These are phyloP conservation scores for Drosophila cracens DNA, from an alignment of 2,888 invertebrate genomes.

Conservation along the genomic window DNA sequence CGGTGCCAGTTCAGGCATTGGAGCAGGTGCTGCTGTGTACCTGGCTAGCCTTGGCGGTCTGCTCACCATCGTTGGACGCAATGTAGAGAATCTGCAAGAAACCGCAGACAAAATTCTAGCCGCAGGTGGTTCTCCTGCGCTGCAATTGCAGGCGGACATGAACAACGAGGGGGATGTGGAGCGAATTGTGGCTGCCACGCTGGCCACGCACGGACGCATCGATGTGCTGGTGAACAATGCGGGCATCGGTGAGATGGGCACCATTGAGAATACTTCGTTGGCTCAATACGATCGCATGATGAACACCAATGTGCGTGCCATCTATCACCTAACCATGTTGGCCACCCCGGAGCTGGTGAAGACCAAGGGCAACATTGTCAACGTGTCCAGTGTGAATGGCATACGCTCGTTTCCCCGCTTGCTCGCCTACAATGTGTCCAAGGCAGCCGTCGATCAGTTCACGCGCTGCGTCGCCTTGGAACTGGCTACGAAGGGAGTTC, in stretches of 20 bases:
- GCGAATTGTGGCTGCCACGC: slow-evolving; percentile 88
- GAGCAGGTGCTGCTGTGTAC: slow-evolving; percentile 89
- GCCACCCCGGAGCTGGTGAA: slow-evolving; percentile 93
- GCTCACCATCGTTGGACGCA: slow-evolving; percentile 89
- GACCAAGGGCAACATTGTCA: slow-evolving; percentile 94
- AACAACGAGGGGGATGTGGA: slow-evolving; percentile 86
- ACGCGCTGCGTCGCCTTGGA: slow-evolving; percentile 96
- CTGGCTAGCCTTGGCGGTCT: slow-evolving; percentile 88
- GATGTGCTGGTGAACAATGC: slow-evolving; percentile 95
- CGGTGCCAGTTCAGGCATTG: slow-evolving; percentile 92
- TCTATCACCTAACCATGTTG: slow-evolving; percentile 92
- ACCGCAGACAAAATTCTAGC: slow-evolving; percentile 86
- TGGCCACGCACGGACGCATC: slow-evolving; percentile 88
- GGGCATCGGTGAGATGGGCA: slow-evolving; percentile 92
- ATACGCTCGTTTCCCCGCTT: slow-evolving; percentile 94
- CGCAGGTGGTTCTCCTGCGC: slow-evolving; percentile 85
- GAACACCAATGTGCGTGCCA: slow-evolving; percentile 92
- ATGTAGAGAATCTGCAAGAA: slow-evolving; percentile 88
- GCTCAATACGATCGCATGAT: slow-evolving; percentile 95
- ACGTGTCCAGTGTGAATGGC: slow-evolving; percentile 97
- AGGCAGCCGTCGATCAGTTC: slow-evolving; percentile 96
- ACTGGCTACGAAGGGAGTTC: slow-evolving; percentile 90
- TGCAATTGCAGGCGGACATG: slow-evolving; percentile 88
- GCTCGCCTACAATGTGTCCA: slow-evolving; percentile 96
- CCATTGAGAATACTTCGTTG: slow-evolving; percentile 92